These are phyloP conservation scores for Phortica okadai DNA, from an alignment of 2,888 invertebrate genomes.

Conservation along the genomic window DNA sequence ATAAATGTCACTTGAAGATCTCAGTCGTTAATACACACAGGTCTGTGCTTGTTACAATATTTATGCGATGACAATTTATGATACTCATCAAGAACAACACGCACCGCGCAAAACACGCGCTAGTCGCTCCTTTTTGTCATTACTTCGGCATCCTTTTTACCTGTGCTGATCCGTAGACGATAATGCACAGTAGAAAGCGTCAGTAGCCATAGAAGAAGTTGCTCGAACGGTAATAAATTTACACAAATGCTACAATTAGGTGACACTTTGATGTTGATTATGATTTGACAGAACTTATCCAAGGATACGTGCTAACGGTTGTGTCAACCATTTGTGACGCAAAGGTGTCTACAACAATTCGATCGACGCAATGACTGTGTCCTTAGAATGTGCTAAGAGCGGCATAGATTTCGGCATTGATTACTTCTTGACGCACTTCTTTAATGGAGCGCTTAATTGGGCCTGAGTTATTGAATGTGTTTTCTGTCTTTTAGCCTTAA, in stretches of 20 bases:
- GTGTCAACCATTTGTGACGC: conserved; percentile 32
- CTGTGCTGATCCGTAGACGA: conserved; percentile 12
- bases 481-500: background rate
- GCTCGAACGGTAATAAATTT: conserved; percentile 66
- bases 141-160: background rate
- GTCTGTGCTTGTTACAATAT: conserved; percentile 56
- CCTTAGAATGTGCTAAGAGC: conserved; percentile 1
- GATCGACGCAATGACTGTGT: background rate
- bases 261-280: conserved; percentile 49
- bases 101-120: conserved; percentile 18
- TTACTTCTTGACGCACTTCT: background rate
- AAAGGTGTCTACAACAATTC: background rate
- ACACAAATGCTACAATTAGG: conserved; percentile 61
- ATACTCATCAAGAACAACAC: conserved; percentile 54
- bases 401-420: background rate
- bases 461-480: background rate
- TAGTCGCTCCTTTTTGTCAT: background rate
- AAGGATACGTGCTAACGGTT: conserved; percentile 30
- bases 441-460: background rate
- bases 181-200: conserved; percentile 7
- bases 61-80: conserved; percentile 72
- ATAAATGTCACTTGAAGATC: conserved; percentile 64
- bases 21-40: conserved; percentile 8
- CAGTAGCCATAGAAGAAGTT: conserved; percentile 43
- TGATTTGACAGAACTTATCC: conserved; percentile 43